Base-by-base conservation (phyloP, 2,888 invertebrate species). In the Mycalesis mineus region DNA sequence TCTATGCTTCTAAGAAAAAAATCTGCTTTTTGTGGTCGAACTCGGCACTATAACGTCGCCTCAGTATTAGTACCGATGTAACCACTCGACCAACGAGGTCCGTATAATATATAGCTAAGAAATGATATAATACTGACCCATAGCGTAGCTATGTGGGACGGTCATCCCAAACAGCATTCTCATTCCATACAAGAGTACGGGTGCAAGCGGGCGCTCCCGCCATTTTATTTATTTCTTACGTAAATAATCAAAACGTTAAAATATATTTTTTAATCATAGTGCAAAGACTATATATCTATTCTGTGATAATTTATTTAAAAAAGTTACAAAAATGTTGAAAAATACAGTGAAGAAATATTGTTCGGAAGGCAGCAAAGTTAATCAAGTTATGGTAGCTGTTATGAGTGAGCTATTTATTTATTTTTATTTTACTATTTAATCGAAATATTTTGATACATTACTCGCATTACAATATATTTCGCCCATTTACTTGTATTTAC, bases 331-430 rank as follows among this genome's bases (percentile, higher is more conserved):
- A 76, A 89, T 89, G 88, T 77, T 88, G 53, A 87, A 88, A 65
- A 77, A 85, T 58, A 84, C 84, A 37, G 86, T 87, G 74, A 87
- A 84, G 72, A 88, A 85, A 64, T 89, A 86, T 75, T 88, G 80
- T 74, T 75, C 83, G 1, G 83, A 88, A 65, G 88, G 88, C 50
- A 88, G 88, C 68, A 87, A 83, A 67, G 68, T 87, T 17, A 80
- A 89, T 61, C 88, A 88, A 73, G 67, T 84, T 44, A 51, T 88
- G 28, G 72, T 87, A 51, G 77, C 88, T 3, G 45, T 72, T 61
- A 73, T 89, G 58, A 84, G 88, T 89, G 68, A 87, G 88, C 82
- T 47, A 2, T 4, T 55, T 61, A 60, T 64, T 57, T 13, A 45
- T 62, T 50, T 51, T 55, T 52, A 5, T 29, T 14, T 29, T 45